Evolutionary conservation across 1,140 invertebrate species (phyloP), one percentile per base, ranked within the genome.

Genomic region (Dinoponera quadriceps): DNA sequence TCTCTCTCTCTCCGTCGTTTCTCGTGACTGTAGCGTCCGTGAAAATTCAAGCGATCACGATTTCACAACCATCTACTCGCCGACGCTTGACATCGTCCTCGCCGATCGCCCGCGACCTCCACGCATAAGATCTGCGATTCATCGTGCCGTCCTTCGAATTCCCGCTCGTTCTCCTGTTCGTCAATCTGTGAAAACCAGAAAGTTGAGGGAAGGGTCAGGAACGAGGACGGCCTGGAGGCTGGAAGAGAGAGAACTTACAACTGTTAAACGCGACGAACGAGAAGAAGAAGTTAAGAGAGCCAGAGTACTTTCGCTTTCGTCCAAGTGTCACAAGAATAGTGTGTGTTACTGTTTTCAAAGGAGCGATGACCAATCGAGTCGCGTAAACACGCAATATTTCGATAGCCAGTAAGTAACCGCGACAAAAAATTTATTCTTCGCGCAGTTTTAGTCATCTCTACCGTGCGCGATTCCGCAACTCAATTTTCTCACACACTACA

Each of bases 271-370:
- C 18, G 38, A 16, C 27, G 22, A 51, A 48, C 44, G 38, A 20
- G 20, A 69, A 18, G 44, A 33, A 73, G 13, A n/a, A 38, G 33
- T 2, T 29, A 82, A 14, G 22, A n/a, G 48, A 9, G 60, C n/a
- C 51, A 82, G 22, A 38, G 11, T 66, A 55, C 59, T 82, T 77
- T 73, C 44, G 78, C 44, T 33, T 62, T 62, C 68, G 54, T 82
- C 33, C 7, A 29, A 80, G 78, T 80, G 75, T 80, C 69, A 44
- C 69, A 20, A 57, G 48, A 20, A 62, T 74, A 14, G 65, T 80
- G 75, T 80, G 65, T 80, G 75, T 80, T 71, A 59, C 51, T 51
- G 20, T 48, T 71, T 80, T 71, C 29, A 44, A 48, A 77, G 27
- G 27, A 77, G 68, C 48, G 18, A 38, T 38, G 65, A 57, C 22